phyloP scores from a whole-genome alignment of 2,797 vertebrate species.

The Pogonophryne albipinna region DNA sequence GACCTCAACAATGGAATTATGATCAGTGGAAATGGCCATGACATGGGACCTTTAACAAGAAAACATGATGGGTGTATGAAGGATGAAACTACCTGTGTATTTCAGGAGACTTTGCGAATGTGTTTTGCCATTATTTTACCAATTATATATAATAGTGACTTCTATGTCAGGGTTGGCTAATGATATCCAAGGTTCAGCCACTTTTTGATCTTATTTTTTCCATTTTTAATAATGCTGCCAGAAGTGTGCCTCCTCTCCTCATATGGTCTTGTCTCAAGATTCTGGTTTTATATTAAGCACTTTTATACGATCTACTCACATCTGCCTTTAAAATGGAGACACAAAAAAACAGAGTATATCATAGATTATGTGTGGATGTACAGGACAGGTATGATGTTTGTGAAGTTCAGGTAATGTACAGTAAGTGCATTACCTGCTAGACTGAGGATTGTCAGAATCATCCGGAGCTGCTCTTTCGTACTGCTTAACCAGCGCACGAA shows the following conservation, averaged over 20 bases:
- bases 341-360: not conserved
- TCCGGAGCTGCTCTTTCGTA: conserved; percentile 88
- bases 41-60: no score
- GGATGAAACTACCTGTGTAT: not conserved
- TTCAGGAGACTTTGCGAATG: not conserved
- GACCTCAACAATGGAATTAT: no score
- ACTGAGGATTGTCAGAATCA: conserved; percentile 66
- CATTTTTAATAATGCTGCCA: no score
- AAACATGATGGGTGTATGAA: not conserved
- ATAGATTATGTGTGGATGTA: not conserved
- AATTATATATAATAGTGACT: no score
- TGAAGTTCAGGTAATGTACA: not conserved
- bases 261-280: not conserved
- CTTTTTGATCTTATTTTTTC: no score
- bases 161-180: no score
- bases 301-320: not conserved
- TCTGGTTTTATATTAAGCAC: not conserved
- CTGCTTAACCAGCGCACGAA: conserved; percentile 94
- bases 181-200: no score
- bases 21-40: no score
- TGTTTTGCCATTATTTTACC: not conserved
- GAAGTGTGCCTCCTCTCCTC: no score
- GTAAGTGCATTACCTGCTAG: conserved; percentile 83
- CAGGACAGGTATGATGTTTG: not conserved
- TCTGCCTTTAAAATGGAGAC: not conserved